A percentile compares a stretch with the other conserved stretches of the same genome.
Evolutionary conservation across 1,140 invertebrate species (phyloP).

Genomic region (Macrobrachium rosenbergii): DNA sequence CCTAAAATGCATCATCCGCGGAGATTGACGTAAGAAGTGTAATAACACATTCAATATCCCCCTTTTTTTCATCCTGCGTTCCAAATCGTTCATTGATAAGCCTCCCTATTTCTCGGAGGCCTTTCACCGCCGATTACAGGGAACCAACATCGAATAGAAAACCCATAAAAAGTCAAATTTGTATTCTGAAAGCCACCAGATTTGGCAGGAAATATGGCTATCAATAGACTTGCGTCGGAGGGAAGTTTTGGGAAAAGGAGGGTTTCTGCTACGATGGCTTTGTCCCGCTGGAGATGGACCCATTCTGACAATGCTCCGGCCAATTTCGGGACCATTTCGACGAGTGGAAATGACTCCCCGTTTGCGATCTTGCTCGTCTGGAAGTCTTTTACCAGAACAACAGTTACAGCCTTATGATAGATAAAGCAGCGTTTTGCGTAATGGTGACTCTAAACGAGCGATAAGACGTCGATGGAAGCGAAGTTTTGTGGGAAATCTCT

Average conservation of each 20-base stretch:
- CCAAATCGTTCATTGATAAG: conserved; percentile 53
- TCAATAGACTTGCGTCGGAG: conserved; percentile 52
- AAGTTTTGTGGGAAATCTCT: conserved; percentile 7
- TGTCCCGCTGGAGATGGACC: conserved; percentile 14
- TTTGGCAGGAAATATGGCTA: conserved; percentile 63
- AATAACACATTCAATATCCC: conserved; percentile 52
- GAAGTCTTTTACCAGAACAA: too few relatives aligned
- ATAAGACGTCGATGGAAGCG: too few relatives aligned
- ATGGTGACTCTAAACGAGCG: too few relatives aligned
- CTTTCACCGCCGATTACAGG: conserved; percentile 61
- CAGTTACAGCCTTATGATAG: too few relatives aligned
- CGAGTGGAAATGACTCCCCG: too few relatives aligned
- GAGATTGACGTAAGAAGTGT: conserved; percentile 14
- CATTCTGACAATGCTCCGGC: neutral
- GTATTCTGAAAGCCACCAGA: conserved; percentile 63
- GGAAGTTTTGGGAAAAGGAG: conserved; percentile 3
- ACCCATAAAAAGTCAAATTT: conserved; percentile 62
- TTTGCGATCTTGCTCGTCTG: too few relatives aligned
- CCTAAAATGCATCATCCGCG: neutral
- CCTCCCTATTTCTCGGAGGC: conserved; percentile 48
- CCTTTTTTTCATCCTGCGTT: neutral
- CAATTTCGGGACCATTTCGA: neutral
- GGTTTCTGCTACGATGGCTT: neutral
- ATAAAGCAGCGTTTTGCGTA: too few relatives aligned
- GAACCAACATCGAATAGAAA: conserved; percentile 59